phyloP scores from a whole-genome alignment of 1,140 invertebrate genomes.

The Sycobia sp. region DNA sequence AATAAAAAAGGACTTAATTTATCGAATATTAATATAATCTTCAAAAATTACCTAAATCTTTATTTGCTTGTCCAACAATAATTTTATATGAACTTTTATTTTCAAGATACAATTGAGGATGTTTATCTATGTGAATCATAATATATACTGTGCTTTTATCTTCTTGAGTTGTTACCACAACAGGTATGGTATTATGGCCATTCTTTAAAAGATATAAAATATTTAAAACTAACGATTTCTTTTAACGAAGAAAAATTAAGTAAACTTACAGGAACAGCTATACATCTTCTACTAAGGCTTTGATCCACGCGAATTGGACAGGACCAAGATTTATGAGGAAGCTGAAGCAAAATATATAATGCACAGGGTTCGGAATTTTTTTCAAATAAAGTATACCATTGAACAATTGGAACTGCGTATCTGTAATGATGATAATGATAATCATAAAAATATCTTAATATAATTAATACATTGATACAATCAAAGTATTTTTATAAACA shows the following conservation, averaged over 20 bases:
- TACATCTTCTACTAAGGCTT: conserved; percentile 53
- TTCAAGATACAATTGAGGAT: conserved; percentile 65
- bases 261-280: conserved; percentile 51
- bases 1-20: conserved; percentile 13
- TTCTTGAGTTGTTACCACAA: conserved; percentile 63
- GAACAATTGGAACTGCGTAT: conserved; percentile 59
- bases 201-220: conserved; percentile 42
- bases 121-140: conserved; percentile 64
- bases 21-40: not conserved
- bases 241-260: conserved; percentile 5
- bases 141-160: conserved; percentile 66
- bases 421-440: conserved; percentile 41
- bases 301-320: conserved; percentile 65
- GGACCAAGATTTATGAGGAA: conserved; percentile 56
- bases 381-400: conserved; percentile 58
- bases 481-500: conserved; percentile 22
- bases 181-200: conserved; percentile 50
- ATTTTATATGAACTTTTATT: conserved; percentile 60
- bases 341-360: conserved; percentile 56
- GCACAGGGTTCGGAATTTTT: conserved; percentile 47
- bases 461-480: too few relatives aligned
- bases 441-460: not conserved
- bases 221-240: not conserved
- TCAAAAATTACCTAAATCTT: conserved; percentile 36
- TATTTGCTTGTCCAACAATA: conserved; percentile 50